A percentile compares a stretch with the other conserved stretches of the same genome.
Conservation (phyloP, 1,140 invertebrate species). For the Chionoecetes opilio region DNA sequence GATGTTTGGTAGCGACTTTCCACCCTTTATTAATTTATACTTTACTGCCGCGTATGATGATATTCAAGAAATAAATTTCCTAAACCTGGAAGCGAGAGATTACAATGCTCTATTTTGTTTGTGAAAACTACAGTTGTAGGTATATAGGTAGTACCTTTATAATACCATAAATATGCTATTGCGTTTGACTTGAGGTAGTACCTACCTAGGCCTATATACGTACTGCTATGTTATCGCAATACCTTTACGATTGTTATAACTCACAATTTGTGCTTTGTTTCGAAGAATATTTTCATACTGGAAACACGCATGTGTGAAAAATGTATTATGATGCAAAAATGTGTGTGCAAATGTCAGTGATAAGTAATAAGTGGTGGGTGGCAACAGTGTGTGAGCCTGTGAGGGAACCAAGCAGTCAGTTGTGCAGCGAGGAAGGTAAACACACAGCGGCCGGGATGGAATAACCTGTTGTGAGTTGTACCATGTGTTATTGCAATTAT, state of each 20-base stretch:
- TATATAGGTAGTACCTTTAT: background rate
- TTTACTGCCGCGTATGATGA: background rate
- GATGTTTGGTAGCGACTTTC: background rate
- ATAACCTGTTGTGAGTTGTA: conserved; percentile 45
- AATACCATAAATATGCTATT: background rate
- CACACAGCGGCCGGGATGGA: conserved; percentile 70
- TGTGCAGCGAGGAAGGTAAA: conserved; percentile 68
- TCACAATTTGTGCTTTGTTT: too few species aligned
- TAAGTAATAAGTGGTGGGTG: background rate
- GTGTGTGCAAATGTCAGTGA: background rate
- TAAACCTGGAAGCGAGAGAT: background rate
- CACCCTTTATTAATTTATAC: background rate
- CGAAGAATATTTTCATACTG: background rate
- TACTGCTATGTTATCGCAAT: too few species aligned
- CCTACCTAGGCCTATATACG: background rate
- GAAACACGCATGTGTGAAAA: background rate
- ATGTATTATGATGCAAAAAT: background rate
- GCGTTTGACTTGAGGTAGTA: background rate
- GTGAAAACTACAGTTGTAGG: background rate
- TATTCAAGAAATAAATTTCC: background rate
- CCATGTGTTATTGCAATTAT: background rate
- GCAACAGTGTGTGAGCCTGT: background rate
- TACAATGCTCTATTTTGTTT: background rate
- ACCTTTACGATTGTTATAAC: too few species aligned
- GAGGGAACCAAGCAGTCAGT: conserved; percentile 54